Evolutionary conservation across 2,888 invertebrate species (phyloP).

Genomic region (Apamea monoglypha): DNA sequence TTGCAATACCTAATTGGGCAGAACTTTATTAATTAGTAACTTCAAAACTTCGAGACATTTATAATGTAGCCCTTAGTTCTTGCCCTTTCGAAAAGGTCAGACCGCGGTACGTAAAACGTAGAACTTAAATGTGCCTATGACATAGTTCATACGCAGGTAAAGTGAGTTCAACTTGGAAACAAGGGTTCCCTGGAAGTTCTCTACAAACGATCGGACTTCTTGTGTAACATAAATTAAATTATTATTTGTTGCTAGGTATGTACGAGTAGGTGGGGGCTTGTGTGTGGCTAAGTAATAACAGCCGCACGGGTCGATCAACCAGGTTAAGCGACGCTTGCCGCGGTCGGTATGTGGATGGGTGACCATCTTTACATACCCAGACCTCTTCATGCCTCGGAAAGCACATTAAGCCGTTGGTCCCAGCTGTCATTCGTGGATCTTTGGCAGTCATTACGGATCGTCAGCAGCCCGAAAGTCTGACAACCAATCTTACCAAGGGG

Average conservation of each 20-base stretch:
- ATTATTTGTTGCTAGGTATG: background rate
- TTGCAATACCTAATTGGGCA: slow-evolving; percentile 14
- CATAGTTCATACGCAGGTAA: slow-evolving; percentile 44
- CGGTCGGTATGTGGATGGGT: no score
- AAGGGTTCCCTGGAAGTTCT: slow-evolving; percentile 27
- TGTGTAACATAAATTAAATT: slow-evolving; percentile 30
- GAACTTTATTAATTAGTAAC: slow-evolving; percentile 40
- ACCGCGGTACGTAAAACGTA: slow-evolving; percentile 17
- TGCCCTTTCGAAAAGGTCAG: slow-evolving; percentile 33
- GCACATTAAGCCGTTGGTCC: no score
- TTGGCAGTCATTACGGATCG: background rate
- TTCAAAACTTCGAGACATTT: slow-evolving; percentile 15
- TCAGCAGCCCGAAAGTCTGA: background rate
- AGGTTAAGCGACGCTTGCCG: no score
- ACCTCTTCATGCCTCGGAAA: no score
- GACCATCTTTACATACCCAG: no score
- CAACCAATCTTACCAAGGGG: background rate
- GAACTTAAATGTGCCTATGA: slow-evolving; percentile 38
- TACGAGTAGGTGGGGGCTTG: background rate
- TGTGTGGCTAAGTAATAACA: no score
- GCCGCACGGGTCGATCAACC: no score
- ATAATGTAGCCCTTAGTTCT: slow-evolving; percentile 10
- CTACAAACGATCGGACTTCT: slow-evolving; percentile 11
- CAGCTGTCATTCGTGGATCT: background rate
- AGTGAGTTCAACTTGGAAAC: slow-evolving; percentile 37